Conservation (phyloP, 1,140 invertebrate species). For the Platyura marginata region DNA sequence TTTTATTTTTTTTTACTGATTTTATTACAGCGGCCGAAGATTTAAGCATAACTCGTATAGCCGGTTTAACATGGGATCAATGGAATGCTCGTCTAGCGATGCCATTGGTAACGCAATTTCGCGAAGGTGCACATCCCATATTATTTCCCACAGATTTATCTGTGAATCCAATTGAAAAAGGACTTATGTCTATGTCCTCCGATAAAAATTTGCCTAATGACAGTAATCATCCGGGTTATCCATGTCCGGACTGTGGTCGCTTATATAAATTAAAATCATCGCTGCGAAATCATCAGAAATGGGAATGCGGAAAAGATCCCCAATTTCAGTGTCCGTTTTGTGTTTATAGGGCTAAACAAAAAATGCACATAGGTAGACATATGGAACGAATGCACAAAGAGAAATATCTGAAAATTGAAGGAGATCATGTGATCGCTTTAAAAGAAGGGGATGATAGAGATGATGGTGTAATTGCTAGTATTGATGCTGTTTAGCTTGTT, state of each 20-base stretch:
- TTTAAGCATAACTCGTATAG: slow-evolving; percentile 44
- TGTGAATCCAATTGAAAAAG: slow-evolving; percentile 10
- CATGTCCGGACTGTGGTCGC: slow-evolving; percentile 57
- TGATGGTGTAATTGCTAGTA: no score
- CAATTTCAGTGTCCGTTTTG: slow-evolving; percentile 68
- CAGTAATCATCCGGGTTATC: slow-evolving; percentile 28
- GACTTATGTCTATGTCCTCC: not conserved
- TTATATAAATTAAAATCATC: slow-evolving; percentile 72
- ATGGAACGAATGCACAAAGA: slow-evolving; percentile 76
- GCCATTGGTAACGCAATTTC: slow-evolving; percentile 28
- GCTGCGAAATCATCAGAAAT: slow-evolving; percentile 68
- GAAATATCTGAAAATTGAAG: slow-evolving; percentile 13
- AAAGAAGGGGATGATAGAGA: not conserved
- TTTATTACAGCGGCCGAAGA: slow-evolving; percentile 32
- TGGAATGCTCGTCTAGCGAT: slow-evolving; percentile 36
- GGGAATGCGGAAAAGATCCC: slow-evolving; percentile 71
- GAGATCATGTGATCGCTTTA: not conserved
- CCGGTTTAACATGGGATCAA: slow-evolving; percentile 44
- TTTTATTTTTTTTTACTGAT: not conserved
- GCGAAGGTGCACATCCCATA: slow-evolving; percentile 21
- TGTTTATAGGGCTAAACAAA: slow-evolving; percentile 63
- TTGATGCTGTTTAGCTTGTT: no score
- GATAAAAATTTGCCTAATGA: not conserved
- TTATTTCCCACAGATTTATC: slow-evolving; percentile 22
- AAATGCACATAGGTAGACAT: slow-evolving; percentile 70